Base-by-base conservation (phyloP, 2,113 vertebrate genomes). In the Percina caprodes region DNA sequence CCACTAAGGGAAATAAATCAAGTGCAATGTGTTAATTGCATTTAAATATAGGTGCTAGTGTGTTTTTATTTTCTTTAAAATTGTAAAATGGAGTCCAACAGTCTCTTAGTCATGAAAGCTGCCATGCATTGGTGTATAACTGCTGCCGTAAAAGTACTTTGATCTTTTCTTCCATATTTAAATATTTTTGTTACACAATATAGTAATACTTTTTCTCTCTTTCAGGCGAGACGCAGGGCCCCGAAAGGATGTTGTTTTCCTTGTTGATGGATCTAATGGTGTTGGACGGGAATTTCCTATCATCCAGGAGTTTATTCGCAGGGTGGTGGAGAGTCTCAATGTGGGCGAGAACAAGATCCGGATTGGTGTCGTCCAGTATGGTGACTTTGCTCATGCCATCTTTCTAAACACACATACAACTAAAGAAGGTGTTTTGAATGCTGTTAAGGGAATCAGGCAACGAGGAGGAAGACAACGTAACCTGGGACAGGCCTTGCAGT, bases 191-290 rank as follows among this genome's bases (percentile, higher is more conserved):
- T 18, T 6, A 1, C 8, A 56, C 5, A 75, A 33, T 16, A 33
- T 71, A 54, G 39, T 21, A 11, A 24, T 49, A 21, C 1, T 2
- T 46, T 71, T 84, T 85, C 52, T 84, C 23, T 63, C 15, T 89
- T 93, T 70, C 82, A 96, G 94, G 70, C 55, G 93, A 93, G 52
- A 69, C 80, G 13, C 91, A 95, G 84, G 94, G 92, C 33, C 95
- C 16, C 95, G 94, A 86, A 98, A 97, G 82, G 98, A 99, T 14
- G 82, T 99, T 33, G 92, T 99, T 76, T 99, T 99, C 89, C 93
- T 99, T 48, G 92, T 99, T 0, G 98, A 99, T 54, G 97, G 98
- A 79, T 99, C 98, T 0, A 96, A 96, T 16, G 94, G 91, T 0
- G 95, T 97, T 88, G 94, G 96, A 83, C 93, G 86, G 1, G 95